These are phyloP conservation scores for Perizoma affinitatum DNA, from an alignment of 2,888 invertebrate species.

Conservation along the genomic window DNA sequence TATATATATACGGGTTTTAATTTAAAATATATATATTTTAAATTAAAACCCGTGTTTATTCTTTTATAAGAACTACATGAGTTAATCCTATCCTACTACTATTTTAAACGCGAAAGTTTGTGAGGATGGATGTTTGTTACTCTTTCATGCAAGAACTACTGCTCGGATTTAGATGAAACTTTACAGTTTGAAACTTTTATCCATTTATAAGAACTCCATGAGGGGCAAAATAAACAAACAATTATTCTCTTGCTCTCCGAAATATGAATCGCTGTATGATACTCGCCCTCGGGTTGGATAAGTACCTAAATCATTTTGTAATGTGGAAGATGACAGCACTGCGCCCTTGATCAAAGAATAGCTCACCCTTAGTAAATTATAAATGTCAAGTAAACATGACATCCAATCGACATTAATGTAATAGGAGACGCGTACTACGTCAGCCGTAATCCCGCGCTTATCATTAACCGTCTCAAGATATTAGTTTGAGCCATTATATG, in stretches of 20 bases:
- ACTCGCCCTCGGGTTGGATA: constrained; percentile 17
- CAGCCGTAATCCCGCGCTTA: constrained; percentile 36
- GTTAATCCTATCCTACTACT: no score
- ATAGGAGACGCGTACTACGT: constrained; percentile 31
- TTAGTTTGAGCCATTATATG: constrained; percentile 47
- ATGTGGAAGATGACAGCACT: constrained; percentile 31
- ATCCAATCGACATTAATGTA: constrained; percentile 37
- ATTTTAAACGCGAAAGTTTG: no score
- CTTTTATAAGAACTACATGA: no score
- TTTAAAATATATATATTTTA: no score
- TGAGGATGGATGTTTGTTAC: no score
- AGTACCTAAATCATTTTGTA: constrained; percentile 26
- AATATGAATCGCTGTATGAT: constrained; percentile 16
- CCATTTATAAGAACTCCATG: no score
- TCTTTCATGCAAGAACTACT: no score
- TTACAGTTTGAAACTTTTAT: no score
- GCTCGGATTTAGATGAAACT: no score
- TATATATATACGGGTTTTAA: no score
- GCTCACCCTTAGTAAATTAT: constrained; percentile 33
- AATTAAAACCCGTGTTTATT: no score
- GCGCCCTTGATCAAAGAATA: constrained; percentile 37
- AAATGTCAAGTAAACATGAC: constrained; percentile 39
- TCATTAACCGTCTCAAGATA: constrained; percentile 39
- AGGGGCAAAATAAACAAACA: constrained; percentile 10
- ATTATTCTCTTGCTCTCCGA: neutral